These are phyloP conservation scores for Cuniculus paca DNA, from an alignment of 2,797 vertebrate species.

Conservation along the genomic window DNA sequence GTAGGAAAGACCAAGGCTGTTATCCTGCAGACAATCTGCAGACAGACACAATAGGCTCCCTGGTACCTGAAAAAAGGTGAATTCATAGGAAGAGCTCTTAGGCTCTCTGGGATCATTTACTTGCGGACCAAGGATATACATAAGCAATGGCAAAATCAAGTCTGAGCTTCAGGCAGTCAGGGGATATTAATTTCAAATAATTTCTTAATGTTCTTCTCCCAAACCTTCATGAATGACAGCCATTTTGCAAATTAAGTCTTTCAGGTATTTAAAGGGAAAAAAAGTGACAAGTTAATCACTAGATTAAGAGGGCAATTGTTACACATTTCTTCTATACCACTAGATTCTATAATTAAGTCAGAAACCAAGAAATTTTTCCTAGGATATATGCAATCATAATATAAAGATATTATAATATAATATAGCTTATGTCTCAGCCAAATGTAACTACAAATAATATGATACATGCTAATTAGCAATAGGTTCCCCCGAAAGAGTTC, in stretches of 20 bases:
- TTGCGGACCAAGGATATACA: conserved; percentile 39
- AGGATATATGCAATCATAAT: conserved; percentile 76
- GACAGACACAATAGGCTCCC: conserved; percentile 51
- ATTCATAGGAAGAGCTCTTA: conserved; percentile 50
- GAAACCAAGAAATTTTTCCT: conserved; percentile 80
- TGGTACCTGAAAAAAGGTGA: conserved; percentile 36
- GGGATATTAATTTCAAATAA: conserved; percentile 72
- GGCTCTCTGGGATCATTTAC: conserved; percentile 48
- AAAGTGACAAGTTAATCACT: conserved; percentile 78
- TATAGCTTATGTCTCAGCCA: conserved; percentile 75
- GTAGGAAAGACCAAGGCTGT: background rate
- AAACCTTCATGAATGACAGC: conserved; percentile 77
- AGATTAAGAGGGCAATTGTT: conserved; percentile 77
- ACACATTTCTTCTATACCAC: conserved; percentile 76
- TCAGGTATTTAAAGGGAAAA: conserved; percentile 70
- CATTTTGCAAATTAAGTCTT: conserved; percentile 84
- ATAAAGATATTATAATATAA: conserved; percentile 27
- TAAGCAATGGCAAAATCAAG: conserved; percentile 62
- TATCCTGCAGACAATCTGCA: background rate
- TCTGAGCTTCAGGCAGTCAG: conserved; percentile 42
- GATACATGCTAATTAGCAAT: conserved; percentile 71
- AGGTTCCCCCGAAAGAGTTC: conserved; percentile 64
- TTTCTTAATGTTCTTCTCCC: conserved; percentile 77
- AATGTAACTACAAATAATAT: conserved; percentile 68
- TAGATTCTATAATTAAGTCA: conserved; percentile 80